Evolutionary conservation across 1,140 invertebrate genomes (phyloP).

Genomic region (Drosophila bifasciata): DNA sequence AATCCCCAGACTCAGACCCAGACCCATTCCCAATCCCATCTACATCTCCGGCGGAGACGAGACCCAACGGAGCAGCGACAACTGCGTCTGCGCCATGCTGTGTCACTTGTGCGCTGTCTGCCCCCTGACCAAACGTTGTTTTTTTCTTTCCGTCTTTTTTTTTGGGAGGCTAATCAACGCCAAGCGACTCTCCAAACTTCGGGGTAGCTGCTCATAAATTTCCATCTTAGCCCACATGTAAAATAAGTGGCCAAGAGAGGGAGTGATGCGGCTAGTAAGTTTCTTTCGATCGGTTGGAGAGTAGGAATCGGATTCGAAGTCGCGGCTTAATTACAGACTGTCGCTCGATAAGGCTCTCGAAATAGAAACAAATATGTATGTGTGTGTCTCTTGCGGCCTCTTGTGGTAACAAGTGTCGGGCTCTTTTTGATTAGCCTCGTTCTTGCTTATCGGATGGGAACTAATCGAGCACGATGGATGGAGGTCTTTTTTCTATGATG

Average conservation of each 20-base stretch:
- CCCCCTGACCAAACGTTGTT: conserved; percentile 23
- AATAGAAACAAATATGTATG: conserved; percentile 52
- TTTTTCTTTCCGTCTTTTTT: conserved; percentile 28
- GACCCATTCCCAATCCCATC: conserved; percentile 10
- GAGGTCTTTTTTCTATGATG: conserved; percentile 5
- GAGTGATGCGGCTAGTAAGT: conserved; percentile 25
- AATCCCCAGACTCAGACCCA: too few relatives aligned
- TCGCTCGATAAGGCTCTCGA: conserved; percentile 67
- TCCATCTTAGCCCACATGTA: conserved; percentile 68
- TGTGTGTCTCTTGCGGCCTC: conserved; percentile 12
- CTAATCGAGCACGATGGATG: conserved; percentile 24
- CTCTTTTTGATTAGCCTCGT: conserved; percentile 53
- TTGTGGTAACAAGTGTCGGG: conserved; percentile 72
- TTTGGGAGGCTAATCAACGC: conserved; percentile 68
- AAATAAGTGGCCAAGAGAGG: conserved; percentile 33
- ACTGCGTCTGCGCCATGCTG: conserved; percentile 66
- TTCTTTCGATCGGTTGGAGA: conserved; percentile 23
- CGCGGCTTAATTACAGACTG: conserved; percentile 67
- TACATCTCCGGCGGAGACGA: conserved; percentile 21
- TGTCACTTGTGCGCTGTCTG: conserved; percentile 72
- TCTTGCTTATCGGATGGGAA: conserved; percentile 37
- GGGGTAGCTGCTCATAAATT: conserved; percentile 71
- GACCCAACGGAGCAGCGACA: conserved; percentile 7
- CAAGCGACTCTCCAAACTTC: conserved; percentile 38
- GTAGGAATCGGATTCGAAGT: too few relatives aligned